These are phyloP conservation scores for Cinclus cinclus DNA, from an alignment of 2,113 vertebrate genomes.

Conservation along the genomic window DNA sequence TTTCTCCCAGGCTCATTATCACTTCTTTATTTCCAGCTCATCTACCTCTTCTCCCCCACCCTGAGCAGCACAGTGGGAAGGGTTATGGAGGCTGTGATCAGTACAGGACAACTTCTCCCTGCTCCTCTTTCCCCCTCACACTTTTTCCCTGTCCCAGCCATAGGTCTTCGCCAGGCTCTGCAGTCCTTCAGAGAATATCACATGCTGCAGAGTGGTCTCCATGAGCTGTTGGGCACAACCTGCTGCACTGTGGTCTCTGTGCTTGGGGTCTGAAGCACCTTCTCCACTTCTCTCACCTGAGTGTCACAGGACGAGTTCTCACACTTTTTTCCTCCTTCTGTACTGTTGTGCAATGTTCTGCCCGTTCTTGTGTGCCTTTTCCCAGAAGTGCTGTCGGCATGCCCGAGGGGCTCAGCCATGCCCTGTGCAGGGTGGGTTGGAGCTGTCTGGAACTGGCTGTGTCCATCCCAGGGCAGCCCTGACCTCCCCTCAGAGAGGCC, in stretches of 20 bases:
- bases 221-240: not conserved
- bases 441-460: not conserved
- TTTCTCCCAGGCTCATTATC: not conserved
- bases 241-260: rapidly evolving
- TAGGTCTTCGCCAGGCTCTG: not conserved
- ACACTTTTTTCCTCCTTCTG: not conserved
- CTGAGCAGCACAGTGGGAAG: not conserved
- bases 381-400: rapidly evolving
- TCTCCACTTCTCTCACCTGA: not conserved
- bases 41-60: not conserved
- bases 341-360: rapidly evolving
- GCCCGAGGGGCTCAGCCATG: rapidly evolving
- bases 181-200: not conserved
- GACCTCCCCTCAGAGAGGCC: not conserved
- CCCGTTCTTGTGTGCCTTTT: not conserved
- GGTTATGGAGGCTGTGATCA: not conserved
- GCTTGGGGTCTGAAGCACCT: rapidly evolving
- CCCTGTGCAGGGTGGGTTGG: rapidly evolving
- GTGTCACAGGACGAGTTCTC: not conserved
- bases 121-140: not conserved
- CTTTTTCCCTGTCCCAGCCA: not conserved
- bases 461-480: rapidly evolving
- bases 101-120: not conserved
- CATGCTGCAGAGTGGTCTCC: not conserved
- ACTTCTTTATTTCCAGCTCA: not conserved